Conservation (phyloP, 2,888 invertebrate species). For the Schrankia costaestrigalis region DNA sequence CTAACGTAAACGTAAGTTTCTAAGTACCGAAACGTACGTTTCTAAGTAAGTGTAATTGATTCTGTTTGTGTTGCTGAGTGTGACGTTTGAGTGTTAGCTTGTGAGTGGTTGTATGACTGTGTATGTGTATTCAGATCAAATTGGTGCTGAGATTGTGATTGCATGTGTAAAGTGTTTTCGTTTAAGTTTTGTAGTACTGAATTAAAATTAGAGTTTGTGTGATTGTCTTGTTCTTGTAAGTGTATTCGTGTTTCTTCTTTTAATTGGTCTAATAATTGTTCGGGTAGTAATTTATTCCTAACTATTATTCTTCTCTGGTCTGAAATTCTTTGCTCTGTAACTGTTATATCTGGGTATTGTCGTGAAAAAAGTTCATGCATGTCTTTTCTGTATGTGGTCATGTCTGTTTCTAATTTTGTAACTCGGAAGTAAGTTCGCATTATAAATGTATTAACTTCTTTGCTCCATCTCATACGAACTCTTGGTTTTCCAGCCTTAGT, state of each 20-base stretch:
- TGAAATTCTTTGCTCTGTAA: slow-evolving; percentile 1
- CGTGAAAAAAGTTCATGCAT: not conserved
- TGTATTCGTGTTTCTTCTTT: not conserved
- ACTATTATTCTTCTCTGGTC: slow-evolving; percentile 2
- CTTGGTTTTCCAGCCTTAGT: not conserved
- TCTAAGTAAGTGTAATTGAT: not conserved
- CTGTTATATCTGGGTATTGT: not conserved
- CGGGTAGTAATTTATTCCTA: not conserved
- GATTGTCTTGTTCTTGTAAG: too few relatives aligned
- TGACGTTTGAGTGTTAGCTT: not conserved
- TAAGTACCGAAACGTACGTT: too few relatives aligned
- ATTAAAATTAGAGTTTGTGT: too few relatives aligned
- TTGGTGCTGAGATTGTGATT: not conserved
- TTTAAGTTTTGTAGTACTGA: not conserved
- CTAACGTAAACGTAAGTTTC: too few relatives aligned
- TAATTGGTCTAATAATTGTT: not conserved
- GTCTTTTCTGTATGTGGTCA: not conserved
- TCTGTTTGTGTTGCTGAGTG: not conserved
- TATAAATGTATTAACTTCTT: not conserved
- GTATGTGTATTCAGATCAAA: too few relatives aligned
- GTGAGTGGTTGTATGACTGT: not conserved
- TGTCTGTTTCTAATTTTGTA: slow-evolving; percentile 1
- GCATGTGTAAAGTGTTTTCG: not conserved
- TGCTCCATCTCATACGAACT: not conserved
- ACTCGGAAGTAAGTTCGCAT: not conserved